A percentile compares a stretch with the other conserved stretches of the same genome.
Conservation (phyloP, 2,113 vertebrate genomes). For the Phodopus roborovskii region DNA sequence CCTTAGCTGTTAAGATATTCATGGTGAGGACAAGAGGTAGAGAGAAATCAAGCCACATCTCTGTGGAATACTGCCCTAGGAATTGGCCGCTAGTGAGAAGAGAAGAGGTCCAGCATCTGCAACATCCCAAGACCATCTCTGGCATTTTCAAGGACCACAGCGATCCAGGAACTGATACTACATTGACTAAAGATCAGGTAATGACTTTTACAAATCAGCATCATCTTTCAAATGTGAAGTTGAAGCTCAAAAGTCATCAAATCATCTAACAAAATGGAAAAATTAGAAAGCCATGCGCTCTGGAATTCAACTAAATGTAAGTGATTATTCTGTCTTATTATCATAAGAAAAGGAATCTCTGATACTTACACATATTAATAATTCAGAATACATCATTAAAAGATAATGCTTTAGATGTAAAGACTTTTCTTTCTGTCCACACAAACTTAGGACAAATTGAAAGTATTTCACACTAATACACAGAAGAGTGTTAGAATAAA, state of each 20-base stretch:
- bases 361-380: neutral
- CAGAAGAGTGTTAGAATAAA: neutral
- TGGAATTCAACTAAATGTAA: neutral
- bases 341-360: neutral
- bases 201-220: neutral
- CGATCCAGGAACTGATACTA: neutral
- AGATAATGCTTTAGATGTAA: neutral
- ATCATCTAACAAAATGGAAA: neutral
- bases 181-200: neutral
- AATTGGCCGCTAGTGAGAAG: neutral
- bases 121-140: neutral
- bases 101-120: too few relatives aligned
- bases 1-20: slow-evolving; percentile 93
- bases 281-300: neutral
- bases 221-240: neutral
- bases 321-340: neutral
- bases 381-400: neutral
- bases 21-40: slow-evolving; percentile 87
- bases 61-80: neutral
- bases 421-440: neutral
- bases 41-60: slow-evolving; percentile 90
- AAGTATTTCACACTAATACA: neutral
- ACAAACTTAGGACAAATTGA: neutral
- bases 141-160: neutral
- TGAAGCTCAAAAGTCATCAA: neutral